Evolutionary conservation across 2,888 invertebrate genomes (phyloP), one percentile per base, ranked within the genome.

Genomic region (Chelonus formosanus): DNA sequence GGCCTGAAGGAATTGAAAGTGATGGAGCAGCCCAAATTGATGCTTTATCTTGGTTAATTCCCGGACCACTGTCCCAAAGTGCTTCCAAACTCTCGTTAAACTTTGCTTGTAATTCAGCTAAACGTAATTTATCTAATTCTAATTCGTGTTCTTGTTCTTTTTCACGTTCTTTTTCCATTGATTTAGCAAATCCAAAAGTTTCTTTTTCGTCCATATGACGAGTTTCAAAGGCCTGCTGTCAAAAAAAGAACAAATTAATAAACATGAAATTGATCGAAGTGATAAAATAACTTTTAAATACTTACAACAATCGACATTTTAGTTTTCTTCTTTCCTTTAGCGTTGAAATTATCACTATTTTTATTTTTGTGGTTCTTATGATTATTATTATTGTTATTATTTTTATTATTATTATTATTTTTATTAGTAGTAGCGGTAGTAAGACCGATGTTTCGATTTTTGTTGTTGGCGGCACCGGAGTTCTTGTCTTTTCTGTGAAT

Each of bases 51-150:
- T 80, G 82, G 65, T 77, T 86, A 85, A 74, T 86, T 84, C 78
- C 87, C 84, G 73, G 86, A 69, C 80, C 85, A 74, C 81, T 82
- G 71, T 85, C 87, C 91, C 91, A 91, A 67, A 91, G 84, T 47
- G 90, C 90, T 80, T 90, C 90, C 70, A 91, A 86, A 79, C 88
- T 89, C 71, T 88, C 87, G 79, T 90, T 89, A 80, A 91, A 91
- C 82, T 91, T 91, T 5, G 91, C 90, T 77, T 89, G 87, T 75
- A 90, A 86, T 74, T 87, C 86, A 3, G 89, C 89, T 73, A 89
- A 87, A 64, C 86, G 82, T 76, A 88, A 86, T 72, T 86, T 85
- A 75, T 88, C 88, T 74, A 80, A 70, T 73, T 81, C 80, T 57
- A 79, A 69, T 73, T 81, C 81, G 7, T 80, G 75, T 43, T 81